Evolutionary conservation across 2,797 vertebrate species (phyloP), one percentile per base, ranked within the genome.

Genomic region (Sebastes nivosus): DNA sequence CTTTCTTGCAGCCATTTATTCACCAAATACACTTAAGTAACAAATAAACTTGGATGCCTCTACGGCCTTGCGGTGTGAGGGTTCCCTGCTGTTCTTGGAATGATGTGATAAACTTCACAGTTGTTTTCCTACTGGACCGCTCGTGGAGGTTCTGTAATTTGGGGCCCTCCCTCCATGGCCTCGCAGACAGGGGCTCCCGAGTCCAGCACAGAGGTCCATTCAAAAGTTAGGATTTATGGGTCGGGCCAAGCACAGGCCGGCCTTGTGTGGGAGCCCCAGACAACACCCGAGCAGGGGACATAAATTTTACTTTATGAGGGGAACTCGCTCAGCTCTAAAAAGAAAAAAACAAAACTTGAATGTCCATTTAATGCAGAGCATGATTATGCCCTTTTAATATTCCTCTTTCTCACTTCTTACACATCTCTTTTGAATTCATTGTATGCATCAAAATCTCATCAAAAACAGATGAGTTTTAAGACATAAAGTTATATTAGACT

Each of bases 251-350:
- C 90, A 94, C 93, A 95, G 87, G 66, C 80, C 46, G 83, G 91
- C 92, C 82, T 94, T 95, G 90, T 94, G 89, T 50, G 42, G 34
- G 67, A 91, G 75, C 67, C 86, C 87, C 88, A 93, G 89, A 90
- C 85, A 88, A 81, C 83, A 83, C 38, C 69, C 16, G 64, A 78
- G 72, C 69, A 27, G 72, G 32, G 78, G 66, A 89, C 79, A 76
- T 95, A 94, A 94, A 94, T 93, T 80, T 61, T 27, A 80, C 46
- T 94, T 95, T 91, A 95, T 92, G 89, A 91, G 84, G 89, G 88
- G 58, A 88, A 82, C 54, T 72, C 5, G 65, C 72, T 88, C 42
- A 24, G 54, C 67, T 58, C 68, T 30, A 38, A 58, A 83, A 90
- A 61, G 81, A 88, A 73, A 27, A 30, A 20, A 5, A 61, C 6